Percentiles rank a stretch among this genome's conserved stretches.
phyloP scores from a whole-genome alignment of 1,140 invertebrate species.

The Ostrea edulis region DNA sequence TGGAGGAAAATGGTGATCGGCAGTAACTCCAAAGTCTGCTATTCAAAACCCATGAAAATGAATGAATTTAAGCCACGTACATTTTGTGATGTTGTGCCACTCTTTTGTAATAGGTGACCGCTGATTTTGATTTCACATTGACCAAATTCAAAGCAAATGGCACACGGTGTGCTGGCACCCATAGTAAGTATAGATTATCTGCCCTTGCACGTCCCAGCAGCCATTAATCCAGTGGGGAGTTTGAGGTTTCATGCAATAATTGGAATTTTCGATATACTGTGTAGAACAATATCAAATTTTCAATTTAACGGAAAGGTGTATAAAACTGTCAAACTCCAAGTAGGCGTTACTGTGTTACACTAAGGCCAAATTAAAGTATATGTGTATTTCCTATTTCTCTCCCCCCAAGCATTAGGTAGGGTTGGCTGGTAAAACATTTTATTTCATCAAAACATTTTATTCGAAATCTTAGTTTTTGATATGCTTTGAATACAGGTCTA shows the following conservation, averaged over 20 bases:
- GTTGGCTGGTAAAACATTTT: too few relatives aligned
- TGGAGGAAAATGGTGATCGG: too few relatives aligned
- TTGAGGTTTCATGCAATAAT: neutral
- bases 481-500: too few relatives aligned
- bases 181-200: constrained; percentile 56
- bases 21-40: too few relatives aligned
- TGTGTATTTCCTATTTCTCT: too few relatives aligned
- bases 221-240: neutral
- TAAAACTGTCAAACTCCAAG: neutral
- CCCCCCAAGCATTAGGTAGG: too few relatives aligned
- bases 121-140: constrained; percentile 62
- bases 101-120: constrained; percentile 47
- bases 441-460: too few relatives aligned
- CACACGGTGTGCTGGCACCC: constrained; percentile 44
- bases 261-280: neutral
- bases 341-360: neutral
- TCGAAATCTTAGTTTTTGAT: too few relatives aligned
- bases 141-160: constrained; percentile 56
- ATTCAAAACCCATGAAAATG: too few relatives aligned
- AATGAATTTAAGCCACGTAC: too few relatives aligned
- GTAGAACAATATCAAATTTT: neutral
- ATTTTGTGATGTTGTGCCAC: too few relatives aligned
- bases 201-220: neutral
- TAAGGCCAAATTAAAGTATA: neutral
- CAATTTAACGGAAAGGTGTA: neutral